phyloP scores from a whole-genome alignment of 1,140 invertebrate species.

The Cotesia chilonis region DNA sequence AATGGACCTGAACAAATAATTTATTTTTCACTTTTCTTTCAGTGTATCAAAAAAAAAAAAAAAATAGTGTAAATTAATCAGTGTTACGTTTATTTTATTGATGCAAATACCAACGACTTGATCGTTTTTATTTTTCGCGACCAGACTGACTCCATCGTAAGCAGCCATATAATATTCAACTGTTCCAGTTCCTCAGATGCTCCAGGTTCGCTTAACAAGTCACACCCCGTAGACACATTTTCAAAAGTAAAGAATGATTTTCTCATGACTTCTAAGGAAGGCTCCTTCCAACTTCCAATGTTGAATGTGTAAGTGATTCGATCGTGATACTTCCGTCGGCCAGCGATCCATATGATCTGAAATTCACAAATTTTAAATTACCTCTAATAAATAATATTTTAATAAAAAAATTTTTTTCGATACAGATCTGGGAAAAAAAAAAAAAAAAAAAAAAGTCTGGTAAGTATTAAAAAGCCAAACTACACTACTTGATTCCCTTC shows the following conservation, averaged over 20 bases:
- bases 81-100: slow-evolving; percentile 73
- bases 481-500: too few species aligned
- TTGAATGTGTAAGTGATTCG: slow-evolving; percentile 53
- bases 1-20: slow-evolving; percentile 47
- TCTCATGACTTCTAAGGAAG: slow-evolving; percentile 66
- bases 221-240: slow-evolving; percentile 64
- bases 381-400: neutral
- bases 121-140: slow-evolving; percentile 66
- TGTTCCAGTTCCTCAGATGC: slow-evolving; percentile 69
- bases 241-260: slow-evolving; percentile 70
- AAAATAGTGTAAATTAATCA: neutral
- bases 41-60: too few species aligned
- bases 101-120: slow-evolving; percentile 70
- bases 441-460: too few species aligned
- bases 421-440: too few species aligned
- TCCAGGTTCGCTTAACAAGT: slow-evolving; percentile 66
- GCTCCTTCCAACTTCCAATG: slow-evolving; percentile 51
- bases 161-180: slow-evolving; percentile 67
- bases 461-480: too few species aligned
- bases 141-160: slow-evolving; percentile 72
- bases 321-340: slow-evolving; percentile 51
- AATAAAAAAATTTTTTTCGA: too few species aligned
- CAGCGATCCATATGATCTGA: slow-evolving; percentile 48
- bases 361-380: too few species aligned
- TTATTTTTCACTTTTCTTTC: too few species aligned